A percentile compares a stretch with the other conserved stretches of the same genome.
phyloP scores from a whole-genome alignment of 2,888 invertebrate species.

The Microplitis manilae region DNA sequence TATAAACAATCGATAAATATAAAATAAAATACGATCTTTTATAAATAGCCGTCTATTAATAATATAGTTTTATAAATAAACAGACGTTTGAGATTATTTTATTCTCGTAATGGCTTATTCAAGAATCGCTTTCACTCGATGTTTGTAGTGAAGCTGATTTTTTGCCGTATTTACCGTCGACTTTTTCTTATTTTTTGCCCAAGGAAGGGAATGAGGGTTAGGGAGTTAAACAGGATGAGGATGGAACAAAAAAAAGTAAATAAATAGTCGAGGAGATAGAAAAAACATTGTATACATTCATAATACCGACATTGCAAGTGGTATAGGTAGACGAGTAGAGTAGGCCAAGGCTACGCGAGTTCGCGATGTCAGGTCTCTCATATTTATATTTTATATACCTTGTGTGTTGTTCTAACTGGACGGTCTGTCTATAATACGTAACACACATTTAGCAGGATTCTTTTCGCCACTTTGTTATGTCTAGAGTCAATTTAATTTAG shows the following conservation, averaged over 20 bases:
- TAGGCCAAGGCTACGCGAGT: conserved; percentile 48
- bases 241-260: conserved; percentile 7
- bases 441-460: conserved; percentile 14
- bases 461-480: neutral
- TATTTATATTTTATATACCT: conserved; percentile 6
- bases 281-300: conserved; percentile 14
- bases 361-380: conserved; percentile 30
- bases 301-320: conserved; percentile 33
- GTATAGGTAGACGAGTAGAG: conserved; percentile 40
- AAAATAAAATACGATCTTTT: neutral
- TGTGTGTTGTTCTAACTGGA: conserved; percentile 35
- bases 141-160: neutral
- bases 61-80: neutral
- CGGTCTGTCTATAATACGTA: conserved; percentile 25
- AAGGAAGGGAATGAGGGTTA: conserved; percentile 6
- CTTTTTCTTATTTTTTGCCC: neutral
- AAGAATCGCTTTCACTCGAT: conserved; percentile 15
- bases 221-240: neutral
- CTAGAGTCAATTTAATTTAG: neutral
- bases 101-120: conserved; percentile 1
- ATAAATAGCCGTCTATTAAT: too few relatives aligned
- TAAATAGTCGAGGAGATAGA: conserved; percentile 23
- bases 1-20: neutral
- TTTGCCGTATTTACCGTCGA: neutral
- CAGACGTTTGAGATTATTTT: neutral